phyloP scores from a whole-genome alignment of 2,888 invertebrate genomes.

The Galerucella calmariensis region DNA sequence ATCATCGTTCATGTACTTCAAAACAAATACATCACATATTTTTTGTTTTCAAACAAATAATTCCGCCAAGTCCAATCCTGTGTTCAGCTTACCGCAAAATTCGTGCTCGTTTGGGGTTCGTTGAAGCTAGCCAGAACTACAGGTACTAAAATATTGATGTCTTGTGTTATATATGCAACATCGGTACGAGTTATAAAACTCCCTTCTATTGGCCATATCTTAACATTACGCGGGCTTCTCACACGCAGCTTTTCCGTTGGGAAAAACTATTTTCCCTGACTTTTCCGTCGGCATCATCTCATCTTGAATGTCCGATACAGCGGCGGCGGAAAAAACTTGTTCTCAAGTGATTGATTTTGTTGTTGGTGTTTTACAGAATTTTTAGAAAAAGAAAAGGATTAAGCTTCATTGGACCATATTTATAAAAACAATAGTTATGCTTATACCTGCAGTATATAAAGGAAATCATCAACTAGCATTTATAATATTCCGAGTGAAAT shows the following conservation, averaged over 20 bases:
- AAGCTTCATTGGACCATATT: too few species aligned
- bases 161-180: conserved; percentile 66
- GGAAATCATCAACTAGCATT: too few species aligned
- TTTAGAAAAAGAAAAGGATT: too few species aligned
- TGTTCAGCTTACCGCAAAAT: conserved; percentile 17
- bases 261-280: conserved; percentile 61
- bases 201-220: conserved; percentile 66
- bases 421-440: too few species aligned
- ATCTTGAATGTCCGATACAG: conserved; percentile 26
- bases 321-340: conserved; percentile 5
- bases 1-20: too few species aligned
- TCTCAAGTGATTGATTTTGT: too few species aligned
- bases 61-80: background rate
- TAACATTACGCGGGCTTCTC: conserved; percentile 62
- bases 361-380: too few species aligned
- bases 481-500: too few species aligned
- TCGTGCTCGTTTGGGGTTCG: conserved; percentile 26
- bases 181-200: conserved; percentile 66
- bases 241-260: conserved; percentile 61
- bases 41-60: background rate
- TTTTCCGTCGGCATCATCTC: conserved; percentile 29
- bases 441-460: too few species aligned
- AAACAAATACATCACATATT: too few species aligned
- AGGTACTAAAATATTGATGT: conserved; percentile 66
- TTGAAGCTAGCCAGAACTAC: conserved; percentile 37